Conservation (phyloP, 2,888 invertebrate genomes). For the Monopis laevigella region DNA sequence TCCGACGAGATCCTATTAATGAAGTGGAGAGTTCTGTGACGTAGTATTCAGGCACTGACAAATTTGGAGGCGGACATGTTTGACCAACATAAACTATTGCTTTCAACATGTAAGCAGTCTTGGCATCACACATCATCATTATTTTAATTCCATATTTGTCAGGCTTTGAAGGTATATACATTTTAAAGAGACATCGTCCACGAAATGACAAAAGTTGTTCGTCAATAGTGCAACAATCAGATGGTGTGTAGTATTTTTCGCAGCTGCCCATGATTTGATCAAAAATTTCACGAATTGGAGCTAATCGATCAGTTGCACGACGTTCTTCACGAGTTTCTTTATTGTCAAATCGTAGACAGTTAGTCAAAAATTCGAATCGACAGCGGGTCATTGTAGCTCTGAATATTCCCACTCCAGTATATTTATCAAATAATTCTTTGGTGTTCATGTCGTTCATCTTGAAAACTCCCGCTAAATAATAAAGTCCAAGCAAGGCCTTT, state of each 20-base stretch:
- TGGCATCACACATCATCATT: not conserved
- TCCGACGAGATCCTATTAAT: not conserved
- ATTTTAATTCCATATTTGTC: constrained; percentile 17
- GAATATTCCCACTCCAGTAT: constrained; percentile 18
- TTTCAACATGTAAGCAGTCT: not conserved
- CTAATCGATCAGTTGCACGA: not conserved
- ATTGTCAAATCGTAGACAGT: constrained; percentile 17
- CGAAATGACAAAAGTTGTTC: constrained; percentile 18
- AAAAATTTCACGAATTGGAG: not conserved
- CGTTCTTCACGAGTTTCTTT: constrained; percentile 15
- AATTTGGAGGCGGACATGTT: not conserved
- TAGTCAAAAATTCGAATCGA: constrained; percentile 18
- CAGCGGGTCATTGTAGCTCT: constrained; percentile 17
- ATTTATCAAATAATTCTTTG: constrained; percentile 18
- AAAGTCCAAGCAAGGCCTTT: constrained; percentile 19
- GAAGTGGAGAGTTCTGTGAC: not conserved
- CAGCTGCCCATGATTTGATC: not conserved
- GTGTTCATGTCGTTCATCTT: constrained; percentile 19
- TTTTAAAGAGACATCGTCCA: constrained; percentile 17
- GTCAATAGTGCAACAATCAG: constrained; percentile 16
- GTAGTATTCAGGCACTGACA: too few relatives aligned
- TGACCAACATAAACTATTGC: not conserved
- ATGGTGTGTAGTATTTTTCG: constrained; percentile 10
- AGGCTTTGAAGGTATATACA: constrained; percentile 18
- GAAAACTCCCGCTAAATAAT: constrained; percentile 18